These are phyloP conservation scores for Tor tambroides DNA, from an alignment of 2,113 vertebrate genomes.

Conservation along the genomic window DNA sequence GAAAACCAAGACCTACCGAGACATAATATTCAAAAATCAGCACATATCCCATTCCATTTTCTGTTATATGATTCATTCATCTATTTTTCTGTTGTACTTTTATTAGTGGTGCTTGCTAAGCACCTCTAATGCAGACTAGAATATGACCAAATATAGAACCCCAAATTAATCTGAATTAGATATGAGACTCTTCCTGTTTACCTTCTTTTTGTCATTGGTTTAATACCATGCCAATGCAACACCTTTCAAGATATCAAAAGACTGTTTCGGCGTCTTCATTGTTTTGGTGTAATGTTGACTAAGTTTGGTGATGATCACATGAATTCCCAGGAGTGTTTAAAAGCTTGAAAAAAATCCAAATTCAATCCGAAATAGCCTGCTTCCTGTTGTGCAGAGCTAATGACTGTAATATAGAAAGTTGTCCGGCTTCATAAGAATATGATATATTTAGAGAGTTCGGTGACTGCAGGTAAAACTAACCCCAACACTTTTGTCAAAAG, in stretches of 20 bases:
- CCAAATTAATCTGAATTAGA: background rate
- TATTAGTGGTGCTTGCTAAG: background rate
- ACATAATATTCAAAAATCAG: background rate
- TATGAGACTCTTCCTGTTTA: background rate
- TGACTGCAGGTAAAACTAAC: background rate
- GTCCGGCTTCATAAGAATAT: background rate
- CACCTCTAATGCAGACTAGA: background rate
- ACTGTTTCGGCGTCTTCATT: background rate
- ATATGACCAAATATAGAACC: background rate
- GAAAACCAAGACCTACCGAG: background rate
- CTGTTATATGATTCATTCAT: conserved; percentile 3
- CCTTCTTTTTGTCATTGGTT: background rate
- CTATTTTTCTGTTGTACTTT: background rate
- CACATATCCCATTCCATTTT: background rate
- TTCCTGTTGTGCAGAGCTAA: background rate
- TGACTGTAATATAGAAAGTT: background rate
- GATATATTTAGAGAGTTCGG: background rate
- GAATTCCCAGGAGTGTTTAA: background rate
- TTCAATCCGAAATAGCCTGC: background rate
- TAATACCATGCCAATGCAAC: background rate
- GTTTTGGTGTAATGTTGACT: background rate
- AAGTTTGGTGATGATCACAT: background rate
- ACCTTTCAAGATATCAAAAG: background rate
- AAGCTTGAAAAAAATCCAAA: background rate
- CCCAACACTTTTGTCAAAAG: background rate